Base-by-base conservation (phyloP, 2,113 vertebrate genomes). In the Heterochromis multidens region DNA sequence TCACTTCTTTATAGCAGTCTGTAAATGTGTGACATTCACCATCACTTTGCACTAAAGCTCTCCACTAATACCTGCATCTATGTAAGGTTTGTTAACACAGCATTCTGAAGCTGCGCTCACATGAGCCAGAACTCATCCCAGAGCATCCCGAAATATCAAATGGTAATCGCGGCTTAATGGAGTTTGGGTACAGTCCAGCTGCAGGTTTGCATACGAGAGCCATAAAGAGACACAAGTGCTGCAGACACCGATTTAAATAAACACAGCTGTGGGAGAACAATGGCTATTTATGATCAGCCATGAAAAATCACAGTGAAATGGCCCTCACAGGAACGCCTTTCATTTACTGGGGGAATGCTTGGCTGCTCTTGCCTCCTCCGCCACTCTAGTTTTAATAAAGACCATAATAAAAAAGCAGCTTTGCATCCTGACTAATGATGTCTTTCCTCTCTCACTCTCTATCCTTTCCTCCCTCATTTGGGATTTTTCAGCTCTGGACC, bases 231-330 rank as follows among this genome's bases (percentile, higher is more conserved):
- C 70, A 74, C 70, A 74, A 74, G 70, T 54, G 49, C 76, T 78
- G 70, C 33, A 79, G 58, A 70, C 77, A 13, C 23, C 16, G 60
- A 84, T 85, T 72, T 87, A 83, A 89, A 92, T 82, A 85, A 88
- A 92, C 85, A 85, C 90, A 91, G 79, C 82, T 90, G 89, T 86
- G 79, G 81, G 40, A 65, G 81, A 86, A 92, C 92, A 91, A 92
- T 86, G 78, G 90, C 79, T 91, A 33, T 90, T 90, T 88, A 85
- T 93, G 80, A 89, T 86, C 70, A 52, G 80, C 81, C 77, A 65
- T 85, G 85, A 89, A 86, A 82, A 85, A 74, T 74, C 6, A 7
- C 46, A 8, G 67, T 74, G 67, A 74, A 74, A 80, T 85, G 61
- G 77, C 63, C 67, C 82, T 81, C 56, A 80, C 77, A 87, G 86